Evolutionary conservation across 2,888 invertebrate species (phyloP).

Genomic region (Orgyia antiqua): DNA sequence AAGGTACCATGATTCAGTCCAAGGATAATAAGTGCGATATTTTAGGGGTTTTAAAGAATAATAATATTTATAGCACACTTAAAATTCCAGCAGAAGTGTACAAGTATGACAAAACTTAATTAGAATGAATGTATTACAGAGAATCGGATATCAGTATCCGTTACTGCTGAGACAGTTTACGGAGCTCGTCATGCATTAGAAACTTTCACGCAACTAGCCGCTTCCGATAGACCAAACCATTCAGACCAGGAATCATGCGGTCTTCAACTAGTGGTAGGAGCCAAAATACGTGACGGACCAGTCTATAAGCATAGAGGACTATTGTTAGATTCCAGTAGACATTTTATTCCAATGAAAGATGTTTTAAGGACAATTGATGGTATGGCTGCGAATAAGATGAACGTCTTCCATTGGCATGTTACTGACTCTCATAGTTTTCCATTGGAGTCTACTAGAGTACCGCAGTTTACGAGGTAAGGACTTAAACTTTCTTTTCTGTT

Average conservation of each 20-base stretch:
- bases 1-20: too few species aligned
- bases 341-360: slow-evolving; percentile 85
- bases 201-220: slow-evolving; percentile 84
- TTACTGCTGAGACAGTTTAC: slow-evolving; percentile 80
- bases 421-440: slow-evolving; percentile 96
- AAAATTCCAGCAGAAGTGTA: too few species aligned
- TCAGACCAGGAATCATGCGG: slow-evolving; percentile 53
- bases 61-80: too few species aligned
- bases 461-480: slow-evolving; percentile 83
- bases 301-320: slow-evolving; percentile 91
- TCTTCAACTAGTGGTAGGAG: slow-evolving; percentile 80
- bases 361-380: slow-evolving; percentile 87
- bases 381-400: slow-evolving; percentile 93
- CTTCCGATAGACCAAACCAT: slow-evolving; percentile 43
- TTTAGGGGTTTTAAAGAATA: too few species aligned
- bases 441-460: slow-evolving; percentile 84
- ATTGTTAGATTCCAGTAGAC: slow-evolving; percentile 92
- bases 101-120: too few species aligned
- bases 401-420: slow-evolving; percentile 95
- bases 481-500: background rate
- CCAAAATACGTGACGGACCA: slow-evolving; percentile 86
- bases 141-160: slow-evolving; percentile 68
- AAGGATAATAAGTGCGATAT: too few species aligned
- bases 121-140: too few species aligned
- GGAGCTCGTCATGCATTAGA: slow-evolving; percentile 88